Base-by-base conservation (phyloP, 2,888 invertebrate genomes). In the Hirtodrosophila trivittata region DNA sequence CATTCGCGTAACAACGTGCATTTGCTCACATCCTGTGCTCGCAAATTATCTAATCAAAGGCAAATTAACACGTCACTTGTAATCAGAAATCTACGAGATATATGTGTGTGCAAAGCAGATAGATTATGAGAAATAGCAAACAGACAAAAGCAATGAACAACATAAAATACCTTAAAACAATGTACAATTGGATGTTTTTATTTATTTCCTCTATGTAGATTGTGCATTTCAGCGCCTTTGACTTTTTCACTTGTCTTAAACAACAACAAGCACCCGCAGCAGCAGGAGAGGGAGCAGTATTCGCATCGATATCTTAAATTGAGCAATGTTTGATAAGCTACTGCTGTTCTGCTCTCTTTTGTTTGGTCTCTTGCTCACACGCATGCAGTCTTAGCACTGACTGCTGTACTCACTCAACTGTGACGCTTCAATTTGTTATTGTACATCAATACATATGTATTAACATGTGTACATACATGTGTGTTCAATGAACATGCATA, bases 371-470 rank as follows among this genome's bases (percentile, higher is more conserved):
- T 16, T 16, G 9, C 28, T 37, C 25, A 32, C 32, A 37, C 26
- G 26, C 13, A 45, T 28, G 12, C 25, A 39, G 10, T n/a, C 21
- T 14, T 43, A 30, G 42, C 38, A 50, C 37, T 50, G n/a, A n/a
- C 47, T 69, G 12, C 35, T 54, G 46, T 57, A 50, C 60, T 50
- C 66, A 66, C 67, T 73, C 81, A 80, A 75, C 68, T 75, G 84
- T 83, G 84, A 86, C 83, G 86, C 69, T 72, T 59, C 49, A 64
- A 64, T 77, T 81, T 77, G 65, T 68, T 68, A 66, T 50, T 83
- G 59, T 56, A 35, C 45, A 55, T 28, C 33, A 38, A 33, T 4
- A 46, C 12, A 50, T 8, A 45, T 16, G 18, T 18, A 39, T 16
- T 3, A 39, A 39, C 1, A 35, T 35, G 10, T 35, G 3, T 35